These are phyloP conservation scores for Engraulis encrasicolus DNA, from an alignment of 2,113 vertebrate genomes.

Conservation along the genomic window DNA sequence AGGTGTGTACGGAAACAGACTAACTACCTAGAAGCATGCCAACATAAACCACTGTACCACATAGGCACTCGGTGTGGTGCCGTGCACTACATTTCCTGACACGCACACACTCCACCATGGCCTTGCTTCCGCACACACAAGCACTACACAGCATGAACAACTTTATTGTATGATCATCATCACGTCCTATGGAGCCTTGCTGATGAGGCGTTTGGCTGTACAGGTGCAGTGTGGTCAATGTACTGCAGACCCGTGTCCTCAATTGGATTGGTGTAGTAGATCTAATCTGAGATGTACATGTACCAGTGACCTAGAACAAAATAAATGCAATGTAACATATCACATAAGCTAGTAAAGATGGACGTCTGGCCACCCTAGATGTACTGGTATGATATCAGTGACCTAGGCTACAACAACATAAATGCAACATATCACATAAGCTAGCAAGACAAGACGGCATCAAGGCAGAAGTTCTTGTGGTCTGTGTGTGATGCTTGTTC, in stretches of 20 bases:
- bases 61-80: not conserved
- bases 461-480: not conserved
- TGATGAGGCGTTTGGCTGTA: not conserved
- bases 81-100: too few relatives aligned
- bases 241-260: not conserved
- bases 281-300: not conserved
- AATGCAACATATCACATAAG: not conserved
- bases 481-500: not conserved
- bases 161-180: not conserved
- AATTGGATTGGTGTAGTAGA: not conserved
- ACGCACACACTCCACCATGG: not conserved
- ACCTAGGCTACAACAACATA: not conserved
- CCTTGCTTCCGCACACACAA: not conserved
- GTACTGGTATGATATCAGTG: too few relatives aligned
- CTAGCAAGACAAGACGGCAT: not conserved
- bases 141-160: not conserved
- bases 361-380: too few relatives aligned
- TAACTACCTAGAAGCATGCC: not conserved
- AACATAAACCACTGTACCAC: not conserved
- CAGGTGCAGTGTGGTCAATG: not conserved
- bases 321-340: not conserved
- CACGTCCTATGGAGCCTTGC: not conserved
- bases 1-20: not conserved
- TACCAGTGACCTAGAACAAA: slow-evolving; percentile 6
- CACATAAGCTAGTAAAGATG: not conserved